Evolutionary conservation across 2,113 vertebrate species (phyloP).

Genomic region (cattle (Bos taurus)): DNA sequence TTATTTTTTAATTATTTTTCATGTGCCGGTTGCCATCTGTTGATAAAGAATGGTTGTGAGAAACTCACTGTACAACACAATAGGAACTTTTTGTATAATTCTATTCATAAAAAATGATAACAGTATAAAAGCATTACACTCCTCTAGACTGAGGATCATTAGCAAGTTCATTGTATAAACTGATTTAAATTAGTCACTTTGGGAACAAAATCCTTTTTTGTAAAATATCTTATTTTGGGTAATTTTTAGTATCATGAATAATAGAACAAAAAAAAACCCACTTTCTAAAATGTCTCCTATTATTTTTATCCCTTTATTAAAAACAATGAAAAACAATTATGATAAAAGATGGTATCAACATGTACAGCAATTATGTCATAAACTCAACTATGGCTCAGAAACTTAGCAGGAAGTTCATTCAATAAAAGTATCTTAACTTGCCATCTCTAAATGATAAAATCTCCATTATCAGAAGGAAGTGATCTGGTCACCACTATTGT

Average conservation of each 20-base stretch:
- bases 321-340: slow-evolving; percentile 81
- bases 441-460: slow-evolving; percentile 75
- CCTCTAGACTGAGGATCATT: slow-evolving; percentile 75
- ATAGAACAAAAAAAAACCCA: slow-evolving; percentile 71
- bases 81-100: slow-evolving; percentile 80
- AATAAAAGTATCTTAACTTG: slow-evolving; percentile 68
- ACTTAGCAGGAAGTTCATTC: slow-evolving; percentile 82
- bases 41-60: slow-evolving; percentile 85
- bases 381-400: slow-evolving; percentile 75
- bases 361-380: slow-evolving; percentile 81
- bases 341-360: slow-evolving; percentile 83
- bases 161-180: slow-evolving; percentile 77
- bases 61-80: slow-evolving; percentile 83
- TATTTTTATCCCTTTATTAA: slow-evolving; percentile 82
- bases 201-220: slow-evolving; percentile 69
- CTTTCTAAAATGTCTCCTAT: slow-evolving; percentile 77
- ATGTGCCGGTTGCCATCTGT: slow-evolving; percentile 87
- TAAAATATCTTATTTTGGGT: slow-evolving; percentile 79
- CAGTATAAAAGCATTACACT: slow-evolving; percentile 75
- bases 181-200: slow-evolving; percentile 80
- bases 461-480: slow-evolving; percentile 56
- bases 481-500: slow-evolving; percentile 24
- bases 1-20: slow-evolving; percentile 89
- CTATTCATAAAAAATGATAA: slow-evolving; percentile 80
- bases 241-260: slow-evolving; percentile 80